These are phyloP conservation scores for Drosophila meridiana DNA, from an alignment of 2,888 invertebrate species.

Conservation along the genomic window DNA sequence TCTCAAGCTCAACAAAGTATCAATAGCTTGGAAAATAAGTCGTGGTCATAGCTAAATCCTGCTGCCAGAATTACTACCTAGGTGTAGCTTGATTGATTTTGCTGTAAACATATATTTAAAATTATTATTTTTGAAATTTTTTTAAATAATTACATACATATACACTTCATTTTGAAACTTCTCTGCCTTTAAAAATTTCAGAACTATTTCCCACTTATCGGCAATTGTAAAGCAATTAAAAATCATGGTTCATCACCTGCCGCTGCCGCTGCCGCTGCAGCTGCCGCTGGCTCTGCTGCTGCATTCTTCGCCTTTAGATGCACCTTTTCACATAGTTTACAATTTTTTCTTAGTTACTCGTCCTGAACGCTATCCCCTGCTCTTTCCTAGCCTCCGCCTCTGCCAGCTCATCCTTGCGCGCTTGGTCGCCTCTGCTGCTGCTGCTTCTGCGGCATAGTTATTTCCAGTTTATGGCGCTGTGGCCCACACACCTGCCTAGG, in stretches of 20 bases:
- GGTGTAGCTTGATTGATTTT: not conserved
- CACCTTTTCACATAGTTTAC: slow-evolving; percentile 41
- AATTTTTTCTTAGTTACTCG: slow-evolving; percentile 39
- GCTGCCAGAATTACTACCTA: not conserved
- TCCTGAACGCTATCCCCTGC: slow-evolving; percentile 34
- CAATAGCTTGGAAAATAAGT: not conserved
- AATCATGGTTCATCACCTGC: slow-evolving; percentile 58
- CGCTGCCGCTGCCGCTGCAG: slow-evolving; percentile 42
- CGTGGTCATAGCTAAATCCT: not conserved
- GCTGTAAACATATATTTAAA: not conserved
- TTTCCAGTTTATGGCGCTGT: slow-evolving; percentile 67
- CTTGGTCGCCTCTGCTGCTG: slow-evolving; percentile 58
- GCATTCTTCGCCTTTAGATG: slow-evolving; percentile 33
- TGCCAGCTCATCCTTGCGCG: slow-evolving; percentile 26
- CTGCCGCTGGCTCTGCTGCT: slow-evolving; percentile 15
- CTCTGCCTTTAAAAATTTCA: not conserved
- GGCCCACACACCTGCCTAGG: slow-evolving; percentile 73
- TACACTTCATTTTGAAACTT: not conserved
- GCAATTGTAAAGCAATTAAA: slow-evolving; percentile 48
- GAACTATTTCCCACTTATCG: slow-evolving; percentile 4
- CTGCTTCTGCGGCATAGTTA: slow-evolving; percentile 46
- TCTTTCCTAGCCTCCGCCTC: not conserved
- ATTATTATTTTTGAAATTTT: not conserved
- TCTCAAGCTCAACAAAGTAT: not conserved
- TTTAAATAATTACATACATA: not conserved